Conservation (phyloP, 2,113 vertebrate species). For the Isurus oxyrinchus region DNA sequence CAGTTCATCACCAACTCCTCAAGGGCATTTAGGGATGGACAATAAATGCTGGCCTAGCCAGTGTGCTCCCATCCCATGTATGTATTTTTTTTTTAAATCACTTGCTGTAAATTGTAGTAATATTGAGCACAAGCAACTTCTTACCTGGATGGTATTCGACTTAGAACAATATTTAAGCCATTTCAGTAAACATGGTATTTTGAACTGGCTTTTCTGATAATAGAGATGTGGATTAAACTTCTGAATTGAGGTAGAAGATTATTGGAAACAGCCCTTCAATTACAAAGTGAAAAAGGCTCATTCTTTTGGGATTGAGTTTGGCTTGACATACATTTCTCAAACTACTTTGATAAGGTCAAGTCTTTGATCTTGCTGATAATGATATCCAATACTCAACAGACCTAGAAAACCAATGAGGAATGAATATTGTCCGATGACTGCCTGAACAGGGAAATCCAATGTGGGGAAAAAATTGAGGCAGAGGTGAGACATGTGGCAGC, state of each 20-base stretch:
- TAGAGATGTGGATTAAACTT: background rate
- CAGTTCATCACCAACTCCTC: too few species aligned
- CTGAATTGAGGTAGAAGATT: background rate
- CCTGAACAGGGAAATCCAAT: background rate
- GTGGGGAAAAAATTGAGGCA: background rate
- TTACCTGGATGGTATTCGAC: background rate
- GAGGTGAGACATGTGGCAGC: background rate
- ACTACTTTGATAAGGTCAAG: background rate
- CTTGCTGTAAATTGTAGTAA: background rate
- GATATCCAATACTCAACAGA: background rate
- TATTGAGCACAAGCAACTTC: background rate
- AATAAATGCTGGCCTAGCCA: too few species aligned
- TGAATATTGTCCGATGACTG: background rate
- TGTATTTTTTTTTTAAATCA: background rate
- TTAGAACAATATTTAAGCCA: background rate
- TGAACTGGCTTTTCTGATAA: background rate
- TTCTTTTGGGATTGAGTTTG: background rate
- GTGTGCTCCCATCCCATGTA: too few species aligned
- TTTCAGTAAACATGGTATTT: background rate
- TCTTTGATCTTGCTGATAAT: background rate
- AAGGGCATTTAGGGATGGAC: too few species aligned
- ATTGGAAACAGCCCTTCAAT: background rate
- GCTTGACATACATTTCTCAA: background rate
- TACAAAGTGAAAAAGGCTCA: background rate
- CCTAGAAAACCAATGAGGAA: background rate